Evolutionary conservation across 2,113 vertebrate species (phyloP).

Genomic region (Tachuris rubrigastra): DNA sequence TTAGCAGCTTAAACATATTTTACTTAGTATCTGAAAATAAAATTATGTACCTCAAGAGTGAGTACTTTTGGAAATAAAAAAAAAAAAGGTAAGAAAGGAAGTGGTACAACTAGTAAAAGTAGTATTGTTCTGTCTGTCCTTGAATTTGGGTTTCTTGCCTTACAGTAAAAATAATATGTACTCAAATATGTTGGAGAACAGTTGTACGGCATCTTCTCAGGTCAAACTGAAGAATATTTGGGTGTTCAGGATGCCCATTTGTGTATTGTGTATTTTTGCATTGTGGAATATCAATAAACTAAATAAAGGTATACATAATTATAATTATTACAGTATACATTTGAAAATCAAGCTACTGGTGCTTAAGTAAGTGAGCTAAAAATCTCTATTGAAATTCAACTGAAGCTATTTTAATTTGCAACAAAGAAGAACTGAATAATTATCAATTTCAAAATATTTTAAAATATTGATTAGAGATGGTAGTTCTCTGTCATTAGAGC

Average conservation of each 20-base stretch:
- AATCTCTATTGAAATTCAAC: neutral
- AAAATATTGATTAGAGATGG: neutral
- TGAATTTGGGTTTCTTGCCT: neutral
- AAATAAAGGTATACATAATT: neutral
- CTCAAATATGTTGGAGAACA: neutral
- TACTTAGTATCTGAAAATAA: neutral
- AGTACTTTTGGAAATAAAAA: neutral
- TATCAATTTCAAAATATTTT: neutral
- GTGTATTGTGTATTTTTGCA: rapidly evolving
- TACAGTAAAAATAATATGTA: neutral
- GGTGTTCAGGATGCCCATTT: neutral
- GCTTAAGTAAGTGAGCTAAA: neutral
- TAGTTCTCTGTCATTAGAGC: neutral
- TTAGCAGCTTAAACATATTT: neutral
- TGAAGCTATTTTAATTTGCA: neutral
- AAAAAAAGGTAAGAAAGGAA: neutral
- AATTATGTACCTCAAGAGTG: neutral
- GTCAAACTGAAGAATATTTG: neutral
- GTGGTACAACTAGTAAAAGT: neutral
- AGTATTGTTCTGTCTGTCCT: neutral
- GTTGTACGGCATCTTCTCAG: neutral
- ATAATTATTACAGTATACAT: neutral
- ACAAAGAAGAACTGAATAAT: neutral
- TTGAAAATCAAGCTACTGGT: neutral
- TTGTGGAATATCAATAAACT: neutral